A percentile compares a stretch with the other conserved stretches of the same genome.
phyloP scores from a whole-genome alignment of 2,888 invertebrate species.

The Dorcus parallelipipedus region DNA sequence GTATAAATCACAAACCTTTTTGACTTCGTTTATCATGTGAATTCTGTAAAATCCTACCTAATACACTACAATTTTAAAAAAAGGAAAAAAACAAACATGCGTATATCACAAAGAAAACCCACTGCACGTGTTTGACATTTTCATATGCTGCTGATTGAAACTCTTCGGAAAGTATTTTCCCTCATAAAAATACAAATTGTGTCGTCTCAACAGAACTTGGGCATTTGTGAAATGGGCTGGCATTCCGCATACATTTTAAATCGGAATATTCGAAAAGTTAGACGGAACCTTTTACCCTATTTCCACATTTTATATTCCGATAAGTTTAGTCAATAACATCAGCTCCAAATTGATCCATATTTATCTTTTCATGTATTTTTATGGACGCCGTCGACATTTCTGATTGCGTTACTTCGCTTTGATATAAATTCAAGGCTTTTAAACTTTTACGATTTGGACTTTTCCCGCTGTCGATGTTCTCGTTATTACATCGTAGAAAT shows the following conservation, averaged over 20 bases:
- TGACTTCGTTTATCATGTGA: too few species aligned
- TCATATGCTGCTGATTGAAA: too few species aligned
- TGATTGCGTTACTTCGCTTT: neutral
- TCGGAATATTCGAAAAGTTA: neutral
- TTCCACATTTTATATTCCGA: slow-evolving; percentile 28
- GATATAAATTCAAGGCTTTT: neutral
- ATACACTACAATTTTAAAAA: neutral
- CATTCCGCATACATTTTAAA: slow-evolving; percentile 1
- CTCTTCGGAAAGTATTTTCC: too few species aligned
- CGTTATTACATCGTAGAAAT: neutral
- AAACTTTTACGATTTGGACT: neutral
- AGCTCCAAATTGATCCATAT: slow-evolving; percentile 13
- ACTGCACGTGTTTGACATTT: too few species aligned
- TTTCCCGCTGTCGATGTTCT: neutral
- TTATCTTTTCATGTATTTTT: slow-evolving; percentile 3
- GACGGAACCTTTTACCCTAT: slow-evolving; percentile 28
- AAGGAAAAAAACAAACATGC: neutral
- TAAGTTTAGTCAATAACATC: slow-evolving; percentile 16
- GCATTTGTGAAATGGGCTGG: slow-evolving; percentile 5
- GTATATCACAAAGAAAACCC: too few species aligned
- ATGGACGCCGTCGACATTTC: neutral
- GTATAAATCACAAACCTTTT: too few species aligned
- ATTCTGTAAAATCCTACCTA: neutral
- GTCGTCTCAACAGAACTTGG: neutral
- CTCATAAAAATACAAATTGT: too few species aligned